Conservation (phyloP, 2,888 invertebrate species). For the Adelognathus sp. region DNA sequence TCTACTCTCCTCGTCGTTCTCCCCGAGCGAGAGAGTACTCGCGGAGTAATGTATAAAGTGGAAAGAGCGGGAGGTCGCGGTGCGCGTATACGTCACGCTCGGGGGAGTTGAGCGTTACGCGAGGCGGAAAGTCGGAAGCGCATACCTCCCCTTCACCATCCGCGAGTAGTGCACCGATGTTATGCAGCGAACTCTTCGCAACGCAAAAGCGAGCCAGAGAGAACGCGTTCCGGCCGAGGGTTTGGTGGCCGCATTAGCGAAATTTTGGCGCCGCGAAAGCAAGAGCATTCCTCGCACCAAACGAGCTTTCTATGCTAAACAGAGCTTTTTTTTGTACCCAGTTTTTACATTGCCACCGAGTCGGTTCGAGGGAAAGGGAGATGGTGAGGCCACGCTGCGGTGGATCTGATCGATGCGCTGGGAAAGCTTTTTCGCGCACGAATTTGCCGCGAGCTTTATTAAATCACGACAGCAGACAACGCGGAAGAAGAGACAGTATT, state of each 20-base stretch:
- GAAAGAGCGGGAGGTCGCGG: conserved; percentile 14
- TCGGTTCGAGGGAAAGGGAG: not conserved
- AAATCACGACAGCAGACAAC: conserved; percentile 44
- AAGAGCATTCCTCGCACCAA: conserved; percentile 52
- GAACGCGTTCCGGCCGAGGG: conserved; percentile 9
- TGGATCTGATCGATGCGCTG: conserved; percentile 61
- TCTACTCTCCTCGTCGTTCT: conserved; percentile 19
- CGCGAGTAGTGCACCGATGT: not conserved
- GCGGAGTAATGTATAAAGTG: not conserved
- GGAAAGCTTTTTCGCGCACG: conserved; percentile 56
- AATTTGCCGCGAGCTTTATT: conserved; percentile 60
- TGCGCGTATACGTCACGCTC: conserved; percentile 32
- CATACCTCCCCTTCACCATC: not conserved
- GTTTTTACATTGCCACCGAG: conserved; percentile 18
- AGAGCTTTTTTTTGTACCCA: conserved; percentile 61
- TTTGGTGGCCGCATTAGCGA: conserved; percentile 54
- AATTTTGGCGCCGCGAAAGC: conserved; percentile 62
- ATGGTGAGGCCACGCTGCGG: conserved; percentile 8
- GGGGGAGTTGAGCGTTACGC: conserved; percentile 31
- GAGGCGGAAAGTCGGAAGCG: conserved; percentile 43
- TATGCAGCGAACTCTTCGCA: not conserved
- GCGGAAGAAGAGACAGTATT: not conserved
- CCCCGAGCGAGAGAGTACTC: conserved; percentile 16
- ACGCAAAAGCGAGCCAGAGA: conserved; percentile 4
- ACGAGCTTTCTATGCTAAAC: conserved; percentile 70